These are phyloP conservation scores for Platysteira castanea DNA, from an alignment of 2,113 vertebrate genomes.

Conservation along the genomic window DNA sequence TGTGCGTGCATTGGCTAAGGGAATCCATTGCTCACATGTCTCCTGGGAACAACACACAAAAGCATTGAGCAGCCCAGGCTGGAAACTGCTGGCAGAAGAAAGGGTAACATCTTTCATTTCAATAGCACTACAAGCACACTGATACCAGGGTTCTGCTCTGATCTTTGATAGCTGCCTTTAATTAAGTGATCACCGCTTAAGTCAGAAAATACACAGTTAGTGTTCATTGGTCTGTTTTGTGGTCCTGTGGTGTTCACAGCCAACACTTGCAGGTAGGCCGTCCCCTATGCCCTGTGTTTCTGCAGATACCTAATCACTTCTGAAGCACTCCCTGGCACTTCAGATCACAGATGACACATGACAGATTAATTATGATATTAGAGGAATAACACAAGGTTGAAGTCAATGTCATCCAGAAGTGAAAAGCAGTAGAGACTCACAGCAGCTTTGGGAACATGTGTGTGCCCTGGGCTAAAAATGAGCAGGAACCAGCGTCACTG, in stretches of 20 bases:
- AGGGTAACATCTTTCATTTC: not conserved
- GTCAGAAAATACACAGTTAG: not conserved
- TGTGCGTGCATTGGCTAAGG: not conserved
- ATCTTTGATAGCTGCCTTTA: constrained; percentile 12
- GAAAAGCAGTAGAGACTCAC: not conserved
- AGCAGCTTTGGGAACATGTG: not conserved
- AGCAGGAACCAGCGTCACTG: not conserved
- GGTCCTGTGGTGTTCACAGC: not conserved
- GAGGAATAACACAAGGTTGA: constrained; percentile 22
- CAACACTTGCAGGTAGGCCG: not conserved
- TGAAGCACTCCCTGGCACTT: not conserved
- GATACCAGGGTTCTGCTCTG: not conserved
- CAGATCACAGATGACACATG: not conserved
- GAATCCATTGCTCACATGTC: not conserved
- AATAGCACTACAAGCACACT: not conserved
- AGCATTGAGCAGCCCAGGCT: not conserved
- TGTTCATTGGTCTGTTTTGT: not conserved
- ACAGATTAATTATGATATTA: not conserved
- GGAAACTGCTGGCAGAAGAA: not conserved
- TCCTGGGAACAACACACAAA: not conserved
- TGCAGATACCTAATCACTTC: not conserved
- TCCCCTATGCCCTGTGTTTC: not conserved
- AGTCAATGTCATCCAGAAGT: not conserved
- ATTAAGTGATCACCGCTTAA: constrained; percentile 6
- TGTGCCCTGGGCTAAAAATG: not conserved